Percentiles rank a stretch among this genome's conserved stretches.
phyloP scores from a whole-genome alignment of 2,113 vertebrate genomes.

The Paracyprichromis sp. region DNA sequence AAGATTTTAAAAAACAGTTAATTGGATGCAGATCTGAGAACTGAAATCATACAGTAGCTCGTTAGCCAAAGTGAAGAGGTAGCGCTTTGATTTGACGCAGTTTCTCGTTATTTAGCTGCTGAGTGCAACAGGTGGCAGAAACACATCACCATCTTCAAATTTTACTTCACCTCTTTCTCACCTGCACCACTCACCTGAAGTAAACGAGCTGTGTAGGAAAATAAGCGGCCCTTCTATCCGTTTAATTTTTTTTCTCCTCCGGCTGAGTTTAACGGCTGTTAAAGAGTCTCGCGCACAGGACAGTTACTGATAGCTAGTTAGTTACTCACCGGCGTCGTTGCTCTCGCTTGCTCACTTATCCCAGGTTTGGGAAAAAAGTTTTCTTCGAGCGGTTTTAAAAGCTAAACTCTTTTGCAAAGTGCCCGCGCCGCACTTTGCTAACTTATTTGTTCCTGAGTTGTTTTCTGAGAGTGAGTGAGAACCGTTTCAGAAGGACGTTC shows the following conservation, averaged over 20 bases:
- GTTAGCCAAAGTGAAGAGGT: neutral
- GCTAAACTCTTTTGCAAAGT: neutral
- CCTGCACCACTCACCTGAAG: neutral
- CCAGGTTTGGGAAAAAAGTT: neutral
- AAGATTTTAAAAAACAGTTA: neutral
- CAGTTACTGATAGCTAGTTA: neutral
- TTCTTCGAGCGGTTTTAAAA: neutral
- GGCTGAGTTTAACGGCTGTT: neutral
- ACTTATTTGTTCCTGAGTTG: constrained; percentile 46
- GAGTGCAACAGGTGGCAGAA: constrained; percentile 52
- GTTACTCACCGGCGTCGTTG: constrained; percentile 47
- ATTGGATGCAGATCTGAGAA: neutral
- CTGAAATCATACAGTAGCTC: neutral
- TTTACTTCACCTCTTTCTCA: neutral
- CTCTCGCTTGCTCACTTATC: neutral
- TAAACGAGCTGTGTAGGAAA: neutral
- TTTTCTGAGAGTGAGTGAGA: constrained; percentile 13
- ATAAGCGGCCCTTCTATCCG: neutral
- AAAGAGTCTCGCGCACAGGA: neutral
- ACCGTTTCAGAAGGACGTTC: constrained; percentile 31
- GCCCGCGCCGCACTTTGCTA: constrained; percentile 6
- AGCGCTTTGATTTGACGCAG: neutral
- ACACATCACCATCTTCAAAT: neutral
- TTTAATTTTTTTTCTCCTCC: neutral
- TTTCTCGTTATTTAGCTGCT: constrained; percentile 2